These are phyloP conservation scores for Pycnomerus fuliginosus DNA, from an alignment of 2,888 invertebrate species.

Conservation along the genomic window DNA sequence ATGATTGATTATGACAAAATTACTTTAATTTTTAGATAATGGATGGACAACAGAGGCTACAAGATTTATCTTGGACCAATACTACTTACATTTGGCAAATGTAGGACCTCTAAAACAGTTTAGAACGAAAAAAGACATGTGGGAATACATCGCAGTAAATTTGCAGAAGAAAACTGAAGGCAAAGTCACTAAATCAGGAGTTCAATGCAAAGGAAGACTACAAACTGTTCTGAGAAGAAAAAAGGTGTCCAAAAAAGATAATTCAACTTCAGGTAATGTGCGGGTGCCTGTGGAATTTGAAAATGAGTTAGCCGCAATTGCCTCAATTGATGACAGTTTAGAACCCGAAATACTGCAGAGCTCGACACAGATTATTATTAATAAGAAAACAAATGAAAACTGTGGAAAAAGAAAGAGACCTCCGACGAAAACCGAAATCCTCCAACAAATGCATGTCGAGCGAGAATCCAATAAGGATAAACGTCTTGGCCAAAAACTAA, in stretches of 20 bases:
- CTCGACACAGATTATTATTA: too few relatives aligned
- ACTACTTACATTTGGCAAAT: neutral
- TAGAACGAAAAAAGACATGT: neutral
- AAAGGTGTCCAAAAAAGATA: constrained; percentile 14
- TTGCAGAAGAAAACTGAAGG: constrained; percentile 3
- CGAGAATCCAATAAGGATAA: too few relatives aligned
- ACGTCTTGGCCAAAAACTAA: too few relatives aligned
- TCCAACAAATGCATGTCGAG: too few relatives aligned
- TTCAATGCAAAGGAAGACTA: constrained; percentile 14
- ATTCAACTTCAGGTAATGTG: constrained; percentile 9
- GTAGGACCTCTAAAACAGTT: neutral
- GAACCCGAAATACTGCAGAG: constrained; percentile 23
- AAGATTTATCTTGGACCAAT: neutral
- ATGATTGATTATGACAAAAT: too few relatives aligned
- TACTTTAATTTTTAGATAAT: neutral
- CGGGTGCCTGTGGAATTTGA: constrained; percentile 9
- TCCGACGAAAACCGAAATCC: too few relatives aligned
- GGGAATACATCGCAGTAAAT: constrained; percentile 5
- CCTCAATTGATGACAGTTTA: constrained; percentile 23
- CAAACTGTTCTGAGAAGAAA: constrained; percentile 20
- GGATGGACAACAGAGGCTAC: neutral
- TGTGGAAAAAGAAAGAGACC: too few relatives aligned
- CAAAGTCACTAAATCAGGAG: neutral
- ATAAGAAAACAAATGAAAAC: too few relatives aligned
- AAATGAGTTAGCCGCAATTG: constrained; percentile 18